Base-by-base conservation (phyloP, 2,888 invertebrate genomes). In the Drosophila siamana region DNA sequence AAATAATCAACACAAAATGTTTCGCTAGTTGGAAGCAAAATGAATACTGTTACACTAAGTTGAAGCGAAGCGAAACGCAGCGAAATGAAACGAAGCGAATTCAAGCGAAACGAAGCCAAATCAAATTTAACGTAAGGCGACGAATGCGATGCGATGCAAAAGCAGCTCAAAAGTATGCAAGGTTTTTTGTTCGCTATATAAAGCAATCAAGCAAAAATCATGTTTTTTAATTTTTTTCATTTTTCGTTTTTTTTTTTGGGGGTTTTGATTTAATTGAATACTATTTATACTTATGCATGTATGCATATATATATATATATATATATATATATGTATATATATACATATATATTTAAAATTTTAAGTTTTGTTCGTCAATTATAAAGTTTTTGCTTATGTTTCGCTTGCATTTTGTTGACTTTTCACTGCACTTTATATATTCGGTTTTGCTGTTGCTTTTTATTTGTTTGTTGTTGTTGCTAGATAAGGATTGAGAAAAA, bases 151-250 rank as follows among this genome's bases (percentile, higher is more conserved):
- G 60, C 69, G 48, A 26, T 57, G 64, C 69, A 44, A 36, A 57
- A 63, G 64, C 56, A 62, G 62, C 78, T 47, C 50, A 67, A 78
- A 81, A 59, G 59, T 78, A 80, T 77, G 79, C 77, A 80, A 76
- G 72, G 30, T 62, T 41, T 47, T 11, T 38, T 19, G 2, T 38
- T 19, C 61, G 74, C 8, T 41, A 41, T 54, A 47, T 40, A 13
- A 67, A 81, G 81, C 80, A 78, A 67, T 69, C 66, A 74, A 67
- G 68, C 71, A 28, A 44, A 41, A 65, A 59, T 26, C 36, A 44
- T n/a, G 51, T 59, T 52, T 38, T 61, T 61, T 60, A 57, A 65
- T 38, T 48, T 6, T 60, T 59, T 30, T 19, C 9, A 24, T 22
- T 13, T 47, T 67, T 56, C 16, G 56, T 54, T 61, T 40, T 59